Evolutionary conservation across 2,113 vertebrate genomes (phyloP).

Genomic region (Siphamia tubifer): DNA sequence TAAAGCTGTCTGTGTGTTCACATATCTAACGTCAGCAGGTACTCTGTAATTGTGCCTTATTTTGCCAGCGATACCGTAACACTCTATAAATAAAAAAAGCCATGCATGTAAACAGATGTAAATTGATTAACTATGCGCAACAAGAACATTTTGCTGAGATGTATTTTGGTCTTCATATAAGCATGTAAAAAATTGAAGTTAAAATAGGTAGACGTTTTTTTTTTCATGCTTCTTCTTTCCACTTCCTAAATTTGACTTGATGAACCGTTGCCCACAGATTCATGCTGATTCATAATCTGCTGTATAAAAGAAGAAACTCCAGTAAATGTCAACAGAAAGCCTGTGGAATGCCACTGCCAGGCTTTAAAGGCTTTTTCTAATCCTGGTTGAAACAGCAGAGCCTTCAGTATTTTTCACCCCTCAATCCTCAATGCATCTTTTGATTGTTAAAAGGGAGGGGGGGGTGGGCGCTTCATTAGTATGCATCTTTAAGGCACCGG

Average conservation of each 20-base stretch:
- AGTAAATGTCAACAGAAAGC: constrained; percentile 54
- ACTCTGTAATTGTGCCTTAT: constrained; percentile 13
- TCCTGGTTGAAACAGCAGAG: constrained; percentile 60
- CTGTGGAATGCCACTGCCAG: constrained; percentile 20
- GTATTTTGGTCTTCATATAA: constrained; percentile 1
- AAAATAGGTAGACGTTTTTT: not conserved
- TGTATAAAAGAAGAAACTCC: constrained; percentile 40
- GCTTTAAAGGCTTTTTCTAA: constrained; percentile 48
- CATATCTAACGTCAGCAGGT: constrained; percentile 12
- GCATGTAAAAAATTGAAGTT: constrained; percentile 3
- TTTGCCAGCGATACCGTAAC: not conserved
- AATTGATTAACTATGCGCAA: constrained; percentile 15
- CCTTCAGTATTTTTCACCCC: constrained; percentile 56
- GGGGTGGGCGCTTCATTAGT: constrained; percentile 69
- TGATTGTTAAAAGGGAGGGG: constrained; percentile 70
- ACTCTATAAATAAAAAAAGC: not conserved
- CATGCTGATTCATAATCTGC: constrained; percentile 41
- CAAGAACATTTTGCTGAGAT: not conserved
- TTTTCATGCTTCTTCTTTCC: constrained; percentile 7
- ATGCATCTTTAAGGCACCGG: constrained; percentile 68
- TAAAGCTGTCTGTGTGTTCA: constrained; percentile 1
- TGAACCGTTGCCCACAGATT: constrained; percentile 31
- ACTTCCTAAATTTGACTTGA: constrained; percentile 24
- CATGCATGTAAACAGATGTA: constrained; percentile 35
- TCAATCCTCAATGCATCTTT: constrained; percentile 76